Evolutionary conservation across 2,888 invertebrate species (phyloP).

Genomic region (Metallyticus violacea): DNA sequence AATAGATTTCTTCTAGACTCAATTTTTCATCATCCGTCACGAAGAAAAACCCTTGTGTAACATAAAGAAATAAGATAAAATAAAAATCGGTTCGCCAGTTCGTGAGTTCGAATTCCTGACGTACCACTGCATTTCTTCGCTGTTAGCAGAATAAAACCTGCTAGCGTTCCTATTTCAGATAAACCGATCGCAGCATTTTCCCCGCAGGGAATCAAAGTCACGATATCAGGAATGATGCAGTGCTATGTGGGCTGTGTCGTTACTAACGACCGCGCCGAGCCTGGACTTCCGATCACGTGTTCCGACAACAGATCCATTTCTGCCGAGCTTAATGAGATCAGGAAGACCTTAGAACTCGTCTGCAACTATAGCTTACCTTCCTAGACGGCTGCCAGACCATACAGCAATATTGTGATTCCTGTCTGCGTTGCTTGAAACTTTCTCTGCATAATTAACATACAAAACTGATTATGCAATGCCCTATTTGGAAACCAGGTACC

Average conservation of each 20-base stretch:
- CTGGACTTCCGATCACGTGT: constrained; percentile 4
- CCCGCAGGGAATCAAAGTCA: background rate
- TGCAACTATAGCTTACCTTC: background rate
- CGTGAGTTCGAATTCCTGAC: background rate
- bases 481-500: too few relatives aligned
- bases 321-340: background rate
- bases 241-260: background rate
- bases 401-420: background rate
- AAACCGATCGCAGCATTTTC: background rate
- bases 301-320: background rate
- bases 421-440: background rate
- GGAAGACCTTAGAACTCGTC: background rate
- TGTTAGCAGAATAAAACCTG: background rate
- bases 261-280: background rate
- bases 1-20: too few relatives aligned
- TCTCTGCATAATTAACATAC: too few relatives aligned
- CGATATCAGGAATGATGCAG: background rate
- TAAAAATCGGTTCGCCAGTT: too few relatives aligned
- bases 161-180: background rate
- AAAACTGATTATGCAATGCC: too few relatives aligned
- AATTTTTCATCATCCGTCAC: too few relatives aligned
- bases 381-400: background rate
- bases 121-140: background rate
- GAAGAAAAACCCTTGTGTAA: too few relatives aligned
- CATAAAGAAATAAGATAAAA: too few relatives aligned